These are phyloP conservation scores for Nebria brevicollis DNA, from an alignment of 2,888 invertebrate species.

Conservation along the genomic window DNA sequence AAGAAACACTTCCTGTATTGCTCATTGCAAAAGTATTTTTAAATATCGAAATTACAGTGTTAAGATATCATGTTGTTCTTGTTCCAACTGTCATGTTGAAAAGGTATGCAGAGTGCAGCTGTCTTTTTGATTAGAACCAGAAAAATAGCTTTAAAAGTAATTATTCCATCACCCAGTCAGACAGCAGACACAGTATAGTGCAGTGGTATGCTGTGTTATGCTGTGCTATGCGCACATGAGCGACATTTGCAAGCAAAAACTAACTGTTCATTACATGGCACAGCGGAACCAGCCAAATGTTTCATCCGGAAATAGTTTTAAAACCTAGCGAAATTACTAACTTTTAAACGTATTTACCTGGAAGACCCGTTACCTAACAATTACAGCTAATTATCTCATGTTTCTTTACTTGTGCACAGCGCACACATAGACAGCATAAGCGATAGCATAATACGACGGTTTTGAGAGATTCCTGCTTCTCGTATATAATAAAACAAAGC, in stretches of 20 bases:
- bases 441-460: background rate
- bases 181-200: background rate
- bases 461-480: background rate
- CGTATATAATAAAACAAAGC: slow-evolving; percentile 38
- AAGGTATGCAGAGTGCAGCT: background rate
- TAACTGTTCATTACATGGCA: slow-evolving; percentile 2
- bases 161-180: background rate
- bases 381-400: slow-evolving; percentile 36
- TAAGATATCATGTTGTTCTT: background rate
- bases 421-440: background rate
- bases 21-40: background rate
- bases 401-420: slow-evolving; percentile 9
- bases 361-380: slow-evolving; percentile 34
- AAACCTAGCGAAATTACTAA: slow-evolving; percentile 35
- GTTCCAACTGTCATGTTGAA: background rate
- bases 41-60: background rate
- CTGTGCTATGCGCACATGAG: no score
- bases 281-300: slow-evolving; percentile 39
- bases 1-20: background rate
- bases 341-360: slow-evolving; percentile 43
- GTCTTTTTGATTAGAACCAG: background rate
- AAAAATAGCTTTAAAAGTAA: background rate
- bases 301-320: slow-evolving; percentile 35
- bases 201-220: background rate
- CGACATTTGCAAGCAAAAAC: background rate